A percentile compares a stretch with the other conserved stretches of the same genome.
These are phyloP conservation scores for Actinemys pallida DNA, from an alignment of 2,113 vertebrate species.

Conservation along the genomic window DNA sequence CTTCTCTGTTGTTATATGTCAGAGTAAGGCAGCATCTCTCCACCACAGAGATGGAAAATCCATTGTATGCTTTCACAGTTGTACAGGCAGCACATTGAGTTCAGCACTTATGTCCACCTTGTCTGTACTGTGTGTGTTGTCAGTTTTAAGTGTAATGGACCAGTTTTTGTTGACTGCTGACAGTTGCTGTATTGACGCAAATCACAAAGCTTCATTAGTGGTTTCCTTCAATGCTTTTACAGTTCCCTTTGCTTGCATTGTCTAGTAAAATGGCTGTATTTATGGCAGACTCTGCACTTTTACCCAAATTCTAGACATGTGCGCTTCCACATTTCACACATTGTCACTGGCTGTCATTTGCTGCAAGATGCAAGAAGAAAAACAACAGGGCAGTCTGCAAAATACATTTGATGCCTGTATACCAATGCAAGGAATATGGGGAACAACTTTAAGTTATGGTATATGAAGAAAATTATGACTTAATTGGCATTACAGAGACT, in stretches of 20 bases:
- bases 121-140: neutral
- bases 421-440: neutral
- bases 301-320: neutral
- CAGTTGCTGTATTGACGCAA: neutral
- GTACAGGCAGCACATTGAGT: neutral
- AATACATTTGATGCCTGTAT: neutral
- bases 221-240: neutral
- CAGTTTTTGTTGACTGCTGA: neutral
- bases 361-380: neutral
- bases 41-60: neutral
- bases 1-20: conserved; percentile 37
- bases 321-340: neutral
- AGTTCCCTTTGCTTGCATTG: neutral
- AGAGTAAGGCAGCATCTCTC: conserved; percentile 11
- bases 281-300: neutral
- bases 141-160: neutral
- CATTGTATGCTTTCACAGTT: neutral
- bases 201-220: neutral
- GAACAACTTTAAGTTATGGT: neutral
- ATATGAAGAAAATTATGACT: neutral
- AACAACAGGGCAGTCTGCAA: neutral
- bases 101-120: neutral
- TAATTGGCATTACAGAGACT: neutral
- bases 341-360: neutral
- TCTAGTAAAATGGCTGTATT: neutral